These are phyloP conservation scores for Arvicanthis niloticus DNA, from an alignment of 2,113 vertebrate genomes.

Conservation along the genomic window DNA sequence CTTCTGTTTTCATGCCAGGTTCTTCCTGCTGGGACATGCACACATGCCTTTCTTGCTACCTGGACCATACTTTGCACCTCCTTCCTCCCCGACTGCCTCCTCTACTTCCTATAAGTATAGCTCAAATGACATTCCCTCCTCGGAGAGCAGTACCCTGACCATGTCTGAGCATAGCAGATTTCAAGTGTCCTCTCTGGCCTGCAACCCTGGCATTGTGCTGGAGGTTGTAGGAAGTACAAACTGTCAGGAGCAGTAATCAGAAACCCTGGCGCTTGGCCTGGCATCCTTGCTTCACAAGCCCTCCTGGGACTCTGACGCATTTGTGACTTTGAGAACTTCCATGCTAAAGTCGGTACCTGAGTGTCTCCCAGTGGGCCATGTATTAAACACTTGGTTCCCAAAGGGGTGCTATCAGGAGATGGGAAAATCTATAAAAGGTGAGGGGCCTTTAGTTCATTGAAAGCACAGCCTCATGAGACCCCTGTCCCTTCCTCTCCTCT, in stretches of 20 bases:
- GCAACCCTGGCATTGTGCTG: background rate
- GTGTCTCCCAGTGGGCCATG: background rate
- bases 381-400: background rate
- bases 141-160: background rate
- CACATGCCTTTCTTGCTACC: background rate
- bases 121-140: background rate
- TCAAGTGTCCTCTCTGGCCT: background rate
- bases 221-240: background rate
- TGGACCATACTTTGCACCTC: background rate
- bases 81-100: background rate
- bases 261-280: background rate
- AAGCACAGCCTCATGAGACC: background rate
- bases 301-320: background rate
- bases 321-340: background rate
- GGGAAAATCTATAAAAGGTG: background rate
- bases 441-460: background rate
- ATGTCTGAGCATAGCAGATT: background rate
- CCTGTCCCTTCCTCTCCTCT: background rate
- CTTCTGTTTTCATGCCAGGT: background rate
- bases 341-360: background rate
- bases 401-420: background rate
- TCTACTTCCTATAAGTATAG: background rate
- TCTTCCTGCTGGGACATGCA: background rate
- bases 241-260: background rate
- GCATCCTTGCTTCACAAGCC: background rate